Evolutionary conservation across 1,140 invertebrate genomes (phyloP), one percentile per base, ranked within the genome.

Genomic region (Carcinoscorpius rotundicauda): DNA sequence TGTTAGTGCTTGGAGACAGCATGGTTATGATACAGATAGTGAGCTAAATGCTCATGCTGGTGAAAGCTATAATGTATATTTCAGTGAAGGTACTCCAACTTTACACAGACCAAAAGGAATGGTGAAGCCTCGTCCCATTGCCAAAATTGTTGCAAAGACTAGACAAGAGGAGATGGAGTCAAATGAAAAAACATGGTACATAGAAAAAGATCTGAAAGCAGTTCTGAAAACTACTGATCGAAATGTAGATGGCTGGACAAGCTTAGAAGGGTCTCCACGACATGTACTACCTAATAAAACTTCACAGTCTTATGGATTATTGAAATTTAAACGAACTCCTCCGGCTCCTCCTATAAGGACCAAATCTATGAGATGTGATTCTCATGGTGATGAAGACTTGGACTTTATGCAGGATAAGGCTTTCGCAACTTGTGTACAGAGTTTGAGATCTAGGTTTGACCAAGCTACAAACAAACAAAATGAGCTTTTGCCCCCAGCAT

Each of bases 341-440:
- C 91, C 91, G 6, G 91, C 91, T 58, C 91, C 91, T 3, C 91
- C 91, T 3, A 87, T 92, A 71, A 79, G 91, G 50, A 79, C 77
- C 5, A 78, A 80, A 66, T 81, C 80, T 4, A 77, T 81, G n/a
- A 72, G 72, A 66, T 68, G 70, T 49, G n/a, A 11, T 9, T 51
- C 64, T n/a, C 64, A 4, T 10, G 49, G 8, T n/a, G 50, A 56
- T 11, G 49, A 11, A 8, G 64, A 64, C 48, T 29, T 49, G 49
- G 51, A 64, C 61, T n/a, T n/a, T 6, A 66, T 60, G 64, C 73
- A 76, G 51, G 72, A 75, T 62, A 71, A 77, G 60, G 75, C 74
- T 4, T 79, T 79, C 73, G 76, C 77, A 5, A 75, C 73, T 64
- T 80, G 78, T 74, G 77, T 80, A 49, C 77, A 80, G 70, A 76